phyloP scores from a whole-genome alignment of 2,888 invertebrate genomes.

The Eupithecia subumbrata region DNA sequence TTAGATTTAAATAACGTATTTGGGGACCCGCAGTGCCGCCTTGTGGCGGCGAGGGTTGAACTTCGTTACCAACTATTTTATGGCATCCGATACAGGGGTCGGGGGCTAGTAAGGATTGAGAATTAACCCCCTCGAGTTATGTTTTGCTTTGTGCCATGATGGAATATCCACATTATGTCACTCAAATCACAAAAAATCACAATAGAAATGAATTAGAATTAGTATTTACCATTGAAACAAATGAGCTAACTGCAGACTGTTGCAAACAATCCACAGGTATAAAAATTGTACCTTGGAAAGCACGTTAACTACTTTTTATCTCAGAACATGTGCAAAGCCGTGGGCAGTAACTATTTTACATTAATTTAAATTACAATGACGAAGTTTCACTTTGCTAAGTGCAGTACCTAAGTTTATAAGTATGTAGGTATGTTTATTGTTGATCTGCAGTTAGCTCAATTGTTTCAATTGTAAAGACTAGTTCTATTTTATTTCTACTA shows the following conservation, averaged over 20 bases:
- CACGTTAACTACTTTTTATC: neutral
- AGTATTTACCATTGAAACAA: too few species aligned
- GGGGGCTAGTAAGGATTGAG: neutral
- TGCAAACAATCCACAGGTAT: too few species aligned
- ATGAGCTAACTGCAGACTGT: too few species aligned
- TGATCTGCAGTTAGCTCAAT: too few species aligned
- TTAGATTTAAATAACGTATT: constrained; percentile 60
- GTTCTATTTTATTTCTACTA: too few species aligned
- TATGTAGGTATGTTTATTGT: too few species aligned
- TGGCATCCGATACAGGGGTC: constrained; percentile 50
- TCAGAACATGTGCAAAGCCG: neutral
- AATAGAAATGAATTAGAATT: too few species aligned
- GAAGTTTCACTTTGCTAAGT: too few species aligned
- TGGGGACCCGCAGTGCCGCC: constrained; percentile 72
- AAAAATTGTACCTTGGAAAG: neutral
- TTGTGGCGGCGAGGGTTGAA: constrained; percentile 63
- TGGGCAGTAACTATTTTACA: neutral
- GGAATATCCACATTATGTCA: neutral
- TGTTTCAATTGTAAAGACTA: too few species aligned
- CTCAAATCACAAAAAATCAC: too few species aligned
- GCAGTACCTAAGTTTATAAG: too few species aligned
- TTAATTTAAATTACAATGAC: too few species aligned
- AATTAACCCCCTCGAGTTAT: neutral
- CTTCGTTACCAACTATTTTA: constrained; percentile 57
- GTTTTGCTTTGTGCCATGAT: neutral